Evolutionary conservation across 2,113 vertebrate genomes (phyloP), one percentile per base, ranked within the genome.

Genomic region (Tachysurus vachellii): DNA sequence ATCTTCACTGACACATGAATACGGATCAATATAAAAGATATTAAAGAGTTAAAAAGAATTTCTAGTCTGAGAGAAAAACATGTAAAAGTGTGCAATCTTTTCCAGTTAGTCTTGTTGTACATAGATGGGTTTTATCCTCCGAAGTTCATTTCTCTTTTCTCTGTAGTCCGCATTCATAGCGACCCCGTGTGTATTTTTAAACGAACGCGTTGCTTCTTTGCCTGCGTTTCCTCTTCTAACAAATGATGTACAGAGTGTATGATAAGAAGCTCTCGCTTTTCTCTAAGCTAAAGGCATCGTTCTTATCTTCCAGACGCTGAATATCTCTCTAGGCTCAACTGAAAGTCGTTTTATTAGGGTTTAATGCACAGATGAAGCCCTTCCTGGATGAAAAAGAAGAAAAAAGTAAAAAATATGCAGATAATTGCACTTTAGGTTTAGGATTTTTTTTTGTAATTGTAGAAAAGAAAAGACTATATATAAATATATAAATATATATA

Each of bases 181-280:
- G 53, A 54, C n/a, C 64, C 19, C 47, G 80, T 62, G 36, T 75
- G 59, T 73, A 11, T 77, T 71, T 64, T 66, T 57, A 17, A 16
- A 82, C 11, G 14, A 50, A 50, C 28, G 61, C 36, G 42, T 86
- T 80, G 26, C 62, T 14, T 31, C 47, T 82, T 62, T 54, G 83
- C 44, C 50, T 73, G 83, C 57, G 85, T 82, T 83, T 66, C 47
- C 59, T 71, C 17, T 79, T 76, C n/a, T 44, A 83, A 61, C 79
- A 57, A 83, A 79, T 14, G n/a, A 57, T 91, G 88, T 91, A 91
- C 64, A 91, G 84, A 91, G 31, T 90, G 85, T 89, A 89, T 85
- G 47, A 90, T 88, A 87, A 19, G 26, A 75, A 10, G 76, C 57
- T 85, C 31, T 10, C 16, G 1, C 75, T 83, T 31, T 50, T 50